Percentiles rank a stretch among this genome's conserved stretches.
phyloP scores from a whole-genome alignment of 2,888 invertebrate genomes.

The Hololepta plana region DNA sequence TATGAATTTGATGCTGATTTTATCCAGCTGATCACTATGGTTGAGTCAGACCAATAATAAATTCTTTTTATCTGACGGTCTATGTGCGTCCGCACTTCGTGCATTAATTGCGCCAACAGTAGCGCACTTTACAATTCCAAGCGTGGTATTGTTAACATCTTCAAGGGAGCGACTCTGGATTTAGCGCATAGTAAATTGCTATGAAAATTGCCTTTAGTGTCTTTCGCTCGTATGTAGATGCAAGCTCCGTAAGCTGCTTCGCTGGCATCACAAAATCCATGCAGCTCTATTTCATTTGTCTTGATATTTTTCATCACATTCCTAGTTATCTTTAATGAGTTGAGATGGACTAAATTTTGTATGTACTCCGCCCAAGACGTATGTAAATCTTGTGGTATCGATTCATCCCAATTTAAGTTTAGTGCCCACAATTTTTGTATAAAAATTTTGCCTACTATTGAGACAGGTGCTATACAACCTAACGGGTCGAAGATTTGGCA shows the following conservation, averaged over 20 bases:
- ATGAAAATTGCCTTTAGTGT: not conserved
- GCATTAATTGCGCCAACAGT: slow-evolving; percentile 5
- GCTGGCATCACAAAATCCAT: slow-evolving; percentile 14
- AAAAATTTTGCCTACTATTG: slow-evolving; percentile 6
- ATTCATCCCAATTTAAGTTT: slow-evolving; percentile 8
- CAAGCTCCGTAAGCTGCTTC: slow-evolving; percentile 12
- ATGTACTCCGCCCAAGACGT: slow-evolving; percentile 6
- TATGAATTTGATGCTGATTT: too few species aligned
- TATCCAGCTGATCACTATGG: too few species aligned
- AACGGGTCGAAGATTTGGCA: slow-evolving; percentile 6
- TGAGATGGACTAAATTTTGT: slow-evolving; percentile 3
- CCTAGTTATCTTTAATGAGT: slow-evolving; percentile 6
- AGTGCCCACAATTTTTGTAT: slow-evolving; percentile 8
- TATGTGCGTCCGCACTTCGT: slow-evolving; percentile 2
- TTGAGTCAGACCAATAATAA: too few species aligned
- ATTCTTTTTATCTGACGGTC: too few species aligned
- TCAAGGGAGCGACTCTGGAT: slow-evolving; percentile 6
- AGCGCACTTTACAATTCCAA: slow-evolving; percentile 7
- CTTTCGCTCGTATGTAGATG: slow-evolving; percentile 10
- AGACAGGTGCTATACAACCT: slow-evolving; percentile 7
- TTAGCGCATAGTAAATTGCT: slow-evolving; percentile 6
- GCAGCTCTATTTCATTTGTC: slow-evolving; percentile 8
- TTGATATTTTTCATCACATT: too few species aligned
- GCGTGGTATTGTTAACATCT: slow-evolving; percentile 7
- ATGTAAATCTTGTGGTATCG: slow-evolving; percentile 5